A percentile compares a stretch with the other conserved stretches of the same genome.
phyloP scores from a whole-genome alignment of 1,140 invertebrate species.

The Sitodiplosis mosellana region DNA sequence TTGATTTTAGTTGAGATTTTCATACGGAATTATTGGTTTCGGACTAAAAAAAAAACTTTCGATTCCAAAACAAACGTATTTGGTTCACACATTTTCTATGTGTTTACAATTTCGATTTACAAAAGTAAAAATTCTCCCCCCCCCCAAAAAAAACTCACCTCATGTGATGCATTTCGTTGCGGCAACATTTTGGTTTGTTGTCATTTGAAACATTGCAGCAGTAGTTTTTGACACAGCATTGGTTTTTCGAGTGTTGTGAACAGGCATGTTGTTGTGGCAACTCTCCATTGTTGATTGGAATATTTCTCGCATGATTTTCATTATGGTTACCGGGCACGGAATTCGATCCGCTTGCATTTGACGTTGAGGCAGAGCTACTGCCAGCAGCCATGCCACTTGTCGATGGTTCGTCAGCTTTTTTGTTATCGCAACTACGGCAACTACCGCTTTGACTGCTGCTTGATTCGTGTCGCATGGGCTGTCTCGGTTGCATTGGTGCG shows the following conservation, averaged over 20 bases:
- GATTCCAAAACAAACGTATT: too few relatives aligned
- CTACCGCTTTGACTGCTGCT: neutral
- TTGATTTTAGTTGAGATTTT: too few relatives aligned
- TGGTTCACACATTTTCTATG: too few relatives aligned
- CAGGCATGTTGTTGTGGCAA: neutral
- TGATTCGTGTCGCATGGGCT: neutral
- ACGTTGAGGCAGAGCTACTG: neutral
- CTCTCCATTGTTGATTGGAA: neutral
- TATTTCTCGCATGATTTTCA: conserved; percentile 1
- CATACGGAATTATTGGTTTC: too few relatives aligned
- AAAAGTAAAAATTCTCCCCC: too few relatives aligned
- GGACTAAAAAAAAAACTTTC: too few relatives aligned
- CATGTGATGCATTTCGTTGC: neutral
- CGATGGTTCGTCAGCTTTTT: neutral
- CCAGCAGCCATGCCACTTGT: neutral
- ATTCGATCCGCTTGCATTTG: too few relatives aligned
- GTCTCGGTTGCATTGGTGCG: too few relatives aligned
- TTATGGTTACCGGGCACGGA: neutral
- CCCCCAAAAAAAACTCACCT: neutral
- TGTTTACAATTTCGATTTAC: too few relatives aligned
- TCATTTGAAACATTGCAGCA: neutral
- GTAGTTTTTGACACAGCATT: conserved; percentile 1
- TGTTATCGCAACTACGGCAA: neutral
- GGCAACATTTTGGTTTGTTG: neutral
- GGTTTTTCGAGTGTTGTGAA: neutral